These are phyloP conservation scores for Drosophila kanapiae DNA, from an alignment of 1,140 invertebrate species.

Conservation along the genomic window DNA sequence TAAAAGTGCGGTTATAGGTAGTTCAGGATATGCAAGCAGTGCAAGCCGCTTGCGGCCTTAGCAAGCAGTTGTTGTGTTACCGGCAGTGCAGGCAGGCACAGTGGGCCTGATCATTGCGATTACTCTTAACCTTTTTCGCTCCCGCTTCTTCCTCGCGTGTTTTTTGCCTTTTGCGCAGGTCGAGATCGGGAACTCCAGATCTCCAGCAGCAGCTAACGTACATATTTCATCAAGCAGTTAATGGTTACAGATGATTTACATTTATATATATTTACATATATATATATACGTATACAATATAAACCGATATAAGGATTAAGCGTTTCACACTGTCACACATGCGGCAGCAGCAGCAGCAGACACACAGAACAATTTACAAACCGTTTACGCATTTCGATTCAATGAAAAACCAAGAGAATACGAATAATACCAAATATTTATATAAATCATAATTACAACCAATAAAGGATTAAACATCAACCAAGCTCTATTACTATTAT, in stretches of 20 bases:
- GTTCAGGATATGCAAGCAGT: constrained; percentile 29
- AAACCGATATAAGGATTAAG: constrained; percentile 53
- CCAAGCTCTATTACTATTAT: constrained; percentile 54
- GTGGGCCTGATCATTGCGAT: constrained; percentile 20
- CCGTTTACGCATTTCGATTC: constrained; percentile 54
- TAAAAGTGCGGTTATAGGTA: neutral
- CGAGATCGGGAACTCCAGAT: constrained; percentile 21
- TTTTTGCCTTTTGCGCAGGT: constrained; percentile 44
- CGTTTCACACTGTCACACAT: constrained; percentile 47
- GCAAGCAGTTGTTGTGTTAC: constrained; percentile 19
- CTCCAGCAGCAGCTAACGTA: constrained; percentile 26
- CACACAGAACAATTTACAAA: constrained; percentile 46
- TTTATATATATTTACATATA: constrained; percentile 46
- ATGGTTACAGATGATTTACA: constrained; percentile 53
- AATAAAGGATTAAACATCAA: constrained; percentile 55
- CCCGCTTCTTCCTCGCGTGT: constrained; percentile 36
- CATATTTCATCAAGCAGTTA: constrained; percentile 47
- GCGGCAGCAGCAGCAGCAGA: constrained; percentile 12
- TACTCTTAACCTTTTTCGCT: constrained; percentile 11
- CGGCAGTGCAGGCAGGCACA: constrained; percentile 10
- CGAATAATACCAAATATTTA: constrained; percentile 52
- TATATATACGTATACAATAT: constrained; percentile 54
- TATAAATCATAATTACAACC: constrained; percentile 55
- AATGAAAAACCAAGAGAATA: constrained; percentile 53
- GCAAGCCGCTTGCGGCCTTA: constrained; percentile 1